A percentile compares a stretch with the other conserved stretches of the same genome.
Evolutionary conservation across 2,888 invertebrate genomes (phyloP).

Genomic region (Epinotia brunnichana): DNA sequence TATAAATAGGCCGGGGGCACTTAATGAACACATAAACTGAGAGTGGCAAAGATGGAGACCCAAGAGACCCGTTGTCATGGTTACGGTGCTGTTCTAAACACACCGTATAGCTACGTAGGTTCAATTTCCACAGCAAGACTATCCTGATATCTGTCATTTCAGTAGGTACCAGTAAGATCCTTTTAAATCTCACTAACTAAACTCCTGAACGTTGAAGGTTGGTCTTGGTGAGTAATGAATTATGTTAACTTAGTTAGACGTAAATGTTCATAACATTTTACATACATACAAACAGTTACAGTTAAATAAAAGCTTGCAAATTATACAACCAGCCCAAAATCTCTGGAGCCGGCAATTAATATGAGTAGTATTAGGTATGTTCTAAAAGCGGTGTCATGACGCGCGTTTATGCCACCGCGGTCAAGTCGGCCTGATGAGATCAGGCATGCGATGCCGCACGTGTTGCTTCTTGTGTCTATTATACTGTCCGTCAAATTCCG

Average conservation of each 20-base stretch:
- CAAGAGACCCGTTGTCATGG: slow-evolving; percentile 66
- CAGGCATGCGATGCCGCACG: slow-evolving; percentile 72
- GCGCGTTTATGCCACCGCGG: slow-evolving; percentile 55
- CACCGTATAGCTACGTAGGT: background rate
- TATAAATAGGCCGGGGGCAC: slow-evolving; percentile 77
- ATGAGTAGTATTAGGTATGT: slow-evolving; percentile 3
- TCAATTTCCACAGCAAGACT: background rate
- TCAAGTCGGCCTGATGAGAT: slow-evolving; percentile 65
- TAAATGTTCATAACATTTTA: no score
- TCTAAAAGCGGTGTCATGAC: slow-evolving; percentile 49
- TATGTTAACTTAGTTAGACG: no score
- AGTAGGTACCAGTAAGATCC: background rate
- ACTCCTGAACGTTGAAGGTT: no score
- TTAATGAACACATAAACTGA: slow-evolving; percentile 80
- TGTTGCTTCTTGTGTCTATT: slow-evolving; percentile 70
- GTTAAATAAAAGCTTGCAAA: no score
- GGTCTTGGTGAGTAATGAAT: no score
- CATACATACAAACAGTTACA: no score
- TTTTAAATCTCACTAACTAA: no score
- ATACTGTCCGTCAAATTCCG: slow-evolving; percentile 64
- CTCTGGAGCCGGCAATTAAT: slow-evolving; percentile 14
- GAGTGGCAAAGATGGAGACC: slow-evolving; percentile 63
- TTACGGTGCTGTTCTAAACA: slow-evolving; percentile 35
- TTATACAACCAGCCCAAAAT: slow-evolving; percentile 8
- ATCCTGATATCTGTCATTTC: background rate